These are phyloP conservation scores for Epinephelus cyanopodus DNA, from an alignment of 2,113 vertebrate genomes.

Conservation along the genomic window DNA sequence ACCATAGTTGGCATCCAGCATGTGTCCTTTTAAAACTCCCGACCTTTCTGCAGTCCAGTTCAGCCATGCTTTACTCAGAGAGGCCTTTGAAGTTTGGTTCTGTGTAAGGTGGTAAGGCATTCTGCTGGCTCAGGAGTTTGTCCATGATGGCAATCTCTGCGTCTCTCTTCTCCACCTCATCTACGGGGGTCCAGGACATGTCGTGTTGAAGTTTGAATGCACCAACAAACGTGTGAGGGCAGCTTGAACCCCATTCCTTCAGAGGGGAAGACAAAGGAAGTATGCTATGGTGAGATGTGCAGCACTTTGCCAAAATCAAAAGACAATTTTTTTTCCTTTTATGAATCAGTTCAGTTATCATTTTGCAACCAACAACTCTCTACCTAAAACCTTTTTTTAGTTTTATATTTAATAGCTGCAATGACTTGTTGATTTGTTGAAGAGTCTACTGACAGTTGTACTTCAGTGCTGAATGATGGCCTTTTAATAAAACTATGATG, in stretches of 20 bases:
- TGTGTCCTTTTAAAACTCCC: conserved; percentile 7
- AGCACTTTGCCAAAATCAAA: neutral
- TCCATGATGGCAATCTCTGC: conserved; percentile 88
- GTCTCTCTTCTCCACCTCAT: conserved; percentile 89
- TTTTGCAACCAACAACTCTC: neutral
- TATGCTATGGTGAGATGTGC: neutral
- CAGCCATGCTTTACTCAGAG: conserved; percentile 72
- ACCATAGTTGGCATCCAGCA: neutral
- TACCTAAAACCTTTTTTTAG: neutral
- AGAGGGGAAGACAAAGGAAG: conserved; percentile 34
- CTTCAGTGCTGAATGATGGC: no score
- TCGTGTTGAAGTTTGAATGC: conserved; percentile 95
- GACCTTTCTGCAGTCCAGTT: neutral
- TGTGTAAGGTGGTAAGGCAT: conserved; percentile 74
- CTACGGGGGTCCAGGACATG: conserved; percentile 94
- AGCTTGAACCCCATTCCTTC: conserved; percentile 93
- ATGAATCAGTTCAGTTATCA: neutral
- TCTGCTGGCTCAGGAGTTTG: conserved; percentile 89
- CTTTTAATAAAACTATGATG: no score
- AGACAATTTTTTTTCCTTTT: neutral
- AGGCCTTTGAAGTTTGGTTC: conserved; percentile 89
- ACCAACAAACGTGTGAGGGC: conserved; percentile 91
- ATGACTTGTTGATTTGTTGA: no score
- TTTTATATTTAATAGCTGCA: no score
- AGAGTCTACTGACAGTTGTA: no score